A percentile compares a stretch with the other conserved stretches of the same genome.
Evolutionary conservation across 2,797 vertebrate species (phyloP).

Genomic region (Labeo calbasu): DNA sequence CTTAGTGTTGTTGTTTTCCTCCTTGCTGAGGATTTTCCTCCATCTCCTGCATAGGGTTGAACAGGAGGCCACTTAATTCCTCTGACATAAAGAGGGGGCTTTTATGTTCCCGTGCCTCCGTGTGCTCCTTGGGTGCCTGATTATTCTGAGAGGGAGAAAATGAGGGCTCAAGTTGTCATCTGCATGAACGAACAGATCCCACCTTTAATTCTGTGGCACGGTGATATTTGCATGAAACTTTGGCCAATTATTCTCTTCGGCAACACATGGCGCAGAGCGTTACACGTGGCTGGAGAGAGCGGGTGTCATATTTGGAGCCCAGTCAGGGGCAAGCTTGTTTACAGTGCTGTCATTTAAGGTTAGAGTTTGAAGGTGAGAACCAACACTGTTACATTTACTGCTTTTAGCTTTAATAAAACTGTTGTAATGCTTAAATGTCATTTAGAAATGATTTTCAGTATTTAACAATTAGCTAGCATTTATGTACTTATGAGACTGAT

Average conservation of each 20-base stretch:
- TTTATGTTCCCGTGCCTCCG: slow-evolving; percentile 60
- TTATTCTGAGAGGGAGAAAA: slow-evolving; percentile 69
- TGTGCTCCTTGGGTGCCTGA: slow-evolving; percentile 61
- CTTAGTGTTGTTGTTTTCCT: slow-evolving; percentile 27
- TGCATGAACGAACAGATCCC: slow-evolving; percentile 78
- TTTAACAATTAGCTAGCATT: neutral
- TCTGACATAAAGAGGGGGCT: slow-evolving; percentile 52
- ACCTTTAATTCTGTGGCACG: slow-evolving; percentile 73
- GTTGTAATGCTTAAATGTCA: neutral
- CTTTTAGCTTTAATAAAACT: neutral
- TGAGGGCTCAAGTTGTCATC: slow-evolving; percentile 77
- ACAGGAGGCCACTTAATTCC: slow-evolving; percentile 65
- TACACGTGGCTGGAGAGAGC: slow-evolving; percentile 67
- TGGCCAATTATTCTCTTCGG: slow-evolving; percentile 78
- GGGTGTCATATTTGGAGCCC: slow-evolving; percentile 62
- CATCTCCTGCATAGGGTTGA: slow-evolving; percentile 43
- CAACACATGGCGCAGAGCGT: slow-evolving; percentile 65
- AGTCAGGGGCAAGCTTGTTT: slow-evolving; percentile 57
- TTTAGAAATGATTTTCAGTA: neutral
- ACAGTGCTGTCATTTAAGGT: slow-evolving; percentile 47
- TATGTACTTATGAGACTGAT: neutral
- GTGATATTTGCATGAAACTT: slow-evolving; percentile 79
- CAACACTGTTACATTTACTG: slow-evolving; percentile 18
- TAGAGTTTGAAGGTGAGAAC: slow-evolving; percentile 53
- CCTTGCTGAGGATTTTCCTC: slow-evolving; percentile 33